A percentile compares a stretch with the other conserved stretches of the same genome.
Evolutionary conservation across 2,113 vertebrate species (phyloP).

Genomic region (Malurus cyaneus): DNA sequence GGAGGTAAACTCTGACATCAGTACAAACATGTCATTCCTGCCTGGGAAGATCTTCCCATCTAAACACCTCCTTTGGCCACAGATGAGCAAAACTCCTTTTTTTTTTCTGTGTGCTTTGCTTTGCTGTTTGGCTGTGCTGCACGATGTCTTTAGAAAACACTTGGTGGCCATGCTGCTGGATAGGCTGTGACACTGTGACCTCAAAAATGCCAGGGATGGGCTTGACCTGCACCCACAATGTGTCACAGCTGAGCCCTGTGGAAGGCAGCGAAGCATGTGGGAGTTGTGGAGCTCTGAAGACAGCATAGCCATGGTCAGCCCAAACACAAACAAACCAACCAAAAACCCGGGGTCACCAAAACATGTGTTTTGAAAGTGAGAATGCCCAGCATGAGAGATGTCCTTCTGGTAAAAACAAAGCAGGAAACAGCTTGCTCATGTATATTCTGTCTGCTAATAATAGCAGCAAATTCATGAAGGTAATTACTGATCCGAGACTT

Average conservation of each 20-base stretch:
- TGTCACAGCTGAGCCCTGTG: neutral
- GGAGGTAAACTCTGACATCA: neutral
- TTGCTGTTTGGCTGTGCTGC: neutral
- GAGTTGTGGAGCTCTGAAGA: constrained; percentile 2
- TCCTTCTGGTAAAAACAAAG: neutral
- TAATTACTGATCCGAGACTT: neutral
- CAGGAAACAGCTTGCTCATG: neutral
- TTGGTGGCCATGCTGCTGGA: neutral
- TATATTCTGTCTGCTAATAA: neutral
- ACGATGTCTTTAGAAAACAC: rapidly evolving
- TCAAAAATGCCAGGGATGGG: neutral
- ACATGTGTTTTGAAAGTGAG: neutral
- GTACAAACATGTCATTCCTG: neutral
- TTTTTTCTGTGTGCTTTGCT: neutral
- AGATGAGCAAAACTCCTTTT: neutral
- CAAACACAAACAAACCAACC: neutral
- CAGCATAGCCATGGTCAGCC: neutral
- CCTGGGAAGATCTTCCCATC: neutral
- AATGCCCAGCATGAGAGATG: neutral
- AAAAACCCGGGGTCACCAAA: neutral
- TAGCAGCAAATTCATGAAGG: neutral
- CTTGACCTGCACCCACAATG: neutral
- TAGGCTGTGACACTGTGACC: neutral
- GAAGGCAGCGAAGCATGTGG: neutral
- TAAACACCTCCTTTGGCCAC: neutral